phyloP scores from a whole-genome alignment of 2,113 vertebrate species.

The Noctilio leporinus region DNA sequence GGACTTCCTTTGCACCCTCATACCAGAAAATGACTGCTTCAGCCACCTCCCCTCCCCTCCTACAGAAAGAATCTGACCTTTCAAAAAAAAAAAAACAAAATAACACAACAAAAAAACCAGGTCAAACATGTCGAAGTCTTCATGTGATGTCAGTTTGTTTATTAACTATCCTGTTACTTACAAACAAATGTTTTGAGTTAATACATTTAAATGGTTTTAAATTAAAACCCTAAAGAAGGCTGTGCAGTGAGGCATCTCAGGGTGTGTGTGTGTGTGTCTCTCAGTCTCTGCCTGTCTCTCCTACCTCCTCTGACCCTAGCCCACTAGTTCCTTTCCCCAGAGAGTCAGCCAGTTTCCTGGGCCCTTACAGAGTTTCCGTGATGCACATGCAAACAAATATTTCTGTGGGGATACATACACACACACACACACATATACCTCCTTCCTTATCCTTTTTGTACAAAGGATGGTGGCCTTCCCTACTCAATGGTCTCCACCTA shows the following conservation, averaged over 20 bases:
- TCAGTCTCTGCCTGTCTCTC: neutral
- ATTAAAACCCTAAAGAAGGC: neutral
- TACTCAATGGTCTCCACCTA: neutral
- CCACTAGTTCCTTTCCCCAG: neutral
- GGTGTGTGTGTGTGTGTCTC: neutral
- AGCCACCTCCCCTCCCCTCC: neutral
- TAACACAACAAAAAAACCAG: neutral
- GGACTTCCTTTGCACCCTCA: neutral
- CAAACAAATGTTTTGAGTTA: neutral
- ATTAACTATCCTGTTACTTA: neutral
- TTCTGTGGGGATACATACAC: rapidly evolving
- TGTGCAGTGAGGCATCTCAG: neutral
- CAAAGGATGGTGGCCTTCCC: neutral
- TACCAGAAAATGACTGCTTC: neutral
- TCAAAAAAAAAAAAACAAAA: neutral
- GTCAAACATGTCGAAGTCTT: neutral
- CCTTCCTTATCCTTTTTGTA: neutral
- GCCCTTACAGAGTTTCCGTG: neutral
- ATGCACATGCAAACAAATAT: neutral
- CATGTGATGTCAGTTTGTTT: neutral
- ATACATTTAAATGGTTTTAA: neutral
- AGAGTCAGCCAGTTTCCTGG: neutral
- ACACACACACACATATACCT: rapidly evolving
- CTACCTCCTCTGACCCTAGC: neutral
- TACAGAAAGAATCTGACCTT: neutral